Base-by-base conservation (phyloP, 1,140 invertebrate genomes). In the Drosophila ogumai region DNA sequence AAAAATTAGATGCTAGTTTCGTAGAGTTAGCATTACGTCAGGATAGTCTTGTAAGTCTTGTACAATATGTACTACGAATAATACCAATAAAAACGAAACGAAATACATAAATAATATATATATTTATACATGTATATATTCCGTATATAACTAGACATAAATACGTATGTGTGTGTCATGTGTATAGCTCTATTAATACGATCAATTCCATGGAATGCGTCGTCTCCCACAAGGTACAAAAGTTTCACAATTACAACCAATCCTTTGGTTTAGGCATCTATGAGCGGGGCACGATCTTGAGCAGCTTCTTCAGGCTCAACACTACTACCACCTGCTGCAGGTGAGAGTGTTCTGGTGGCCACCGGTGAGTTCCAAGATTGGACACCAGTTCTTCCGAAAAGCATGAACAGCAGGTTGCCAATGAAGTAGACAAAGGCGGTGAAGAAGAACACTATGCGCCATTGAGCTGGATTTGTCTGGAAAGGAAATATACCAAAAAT, bases 391-490 rank as follows among this genome's bases (percentile, higher is more conserved):
- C 94, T 94, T 5, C 95, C 94, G 81, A 96, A 96, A 3, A 96
- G 66, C 28, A 96, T 74, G 79, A 96, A 98, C 41, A 96, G 91
- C 2, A 96, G 82, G 73, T 96, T 96, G 8, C 95, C 95, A 43
- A 95, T 76, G 31, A 96, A 93, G 72, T 96, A 96, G 8, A 97
- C 93, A 7, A 93, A 94, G 15, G 96, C 94, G 5, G 96, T 94
- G 19, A 97, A 93, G 84, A 95, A 96, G 91, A 97, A 98, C 0
- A 97, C 95, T 34, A 94, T 94, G 59, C 95, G 94, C 97, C 97
- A 98, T 79, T 95, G 94, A 0, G 79, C 55, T 1, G 94, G 92
- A 78, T 95, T 93, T 8, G 80, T 93, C 94, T 95, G 69, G 1
- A 4, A 75, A 52, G 6, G 0, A 56, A 19, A 9, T 5, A 25